Evolutionary conservation across 2,797 vertebrate species (phyloP).

Genomic region (Sphenodon punctatus): DNA sequence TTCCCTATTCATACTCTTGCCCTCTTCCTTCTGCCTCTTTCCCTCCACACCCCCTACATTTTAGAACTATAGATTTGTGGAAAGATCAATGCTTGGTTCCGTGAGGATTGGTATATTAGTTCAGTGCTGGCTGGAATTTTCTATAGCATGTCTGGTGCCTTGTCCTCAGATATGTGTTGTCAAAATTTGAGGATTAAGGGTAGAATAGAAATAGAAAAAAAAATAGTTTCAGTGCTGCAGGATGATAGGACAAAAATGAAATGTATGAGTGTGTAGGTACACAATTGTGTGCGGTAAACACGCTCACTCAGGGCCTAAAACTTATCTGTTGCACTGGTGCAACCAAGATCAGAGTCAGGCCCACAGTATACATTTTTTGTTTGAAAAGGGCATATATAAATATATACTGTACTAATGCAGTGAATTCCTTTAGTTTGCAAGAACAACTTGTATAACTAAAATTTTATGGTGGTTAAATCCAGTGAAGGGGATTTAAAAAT

Average conservation of each 20-base stretch:
- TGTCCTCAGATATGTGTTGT: background rate
- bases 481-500: conserved; percentile 74
- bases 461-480: conserved; percentile 74
- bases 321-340: conserved; percentile 5
- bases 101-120: background rate
- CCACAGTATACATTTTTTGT: conserved; percentile 43
- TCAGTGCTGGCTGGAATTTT: conserved; percentile 53
- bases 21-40: background rate
- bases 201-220: background rate
- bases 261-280: conserved; percentile 12
- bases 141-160: background rate
- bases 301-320: conserved; percentile 10
- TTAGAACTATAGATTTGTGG: background rate
- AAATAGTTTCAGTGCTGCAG: conserved; percentile 45
- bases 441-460: conserved; percentile 82
- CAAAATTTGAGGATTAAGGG: conserved; percentile 5
- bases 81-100: conserved; percentile 1
- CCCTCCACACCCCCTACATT: background rate
- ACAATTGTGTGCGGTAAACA: conserved; percentile 32
- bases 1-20: background rate
- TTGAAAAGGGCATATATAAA: conserved; percentile 64
- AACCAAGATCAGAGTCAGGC: background rate
- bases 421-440: conserved; percentile 78
- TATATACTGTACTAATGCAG: conserved; percentile 69
- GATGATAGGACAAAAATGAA: background rate